Percentiles rank a stretch among this genome's conserved stretches.
Conservation (phyloP, 2,888 invertebrate species). For the Dryocosmus kuriphilus region DNA sequence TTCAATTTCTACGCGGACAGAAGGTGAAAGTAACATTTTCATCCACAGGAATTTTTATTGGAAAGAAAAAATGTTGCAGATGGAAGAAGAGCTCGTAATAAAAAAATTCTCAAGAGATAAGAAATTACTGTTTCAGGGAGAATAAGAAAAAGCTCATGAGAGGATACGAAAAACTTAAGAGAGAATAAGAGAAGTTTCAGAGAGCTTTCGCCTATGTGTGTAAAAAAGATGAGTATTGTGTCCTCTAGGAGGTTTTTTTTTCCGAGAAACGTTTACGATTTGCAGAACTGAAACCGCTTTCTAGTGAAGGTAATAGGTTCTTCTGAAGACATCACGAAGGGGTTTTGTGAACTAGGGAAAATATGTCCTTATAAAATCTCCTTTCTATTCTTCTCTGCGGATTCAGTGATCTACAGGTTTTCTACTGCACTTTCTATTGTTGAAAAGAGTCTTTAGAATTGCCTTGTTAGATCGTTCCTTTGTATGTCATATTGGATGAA, state of each 20-base stretch:
- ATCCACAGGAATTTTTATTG: neutral
- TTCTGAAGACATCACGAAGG: constrained; percentile 18
- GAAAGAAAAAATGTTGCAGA: neutral
- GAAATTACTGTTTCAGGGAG: neutral
- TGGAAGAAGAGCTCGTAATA: constrained; percentile 46
- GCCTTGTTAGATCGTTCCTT: constrained; percentile 13
- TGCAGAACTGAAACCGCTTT: constrained; percentile 12
- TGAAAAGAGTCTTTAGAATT: constrained; percentile 23
- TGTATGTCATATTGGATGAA: neutral
- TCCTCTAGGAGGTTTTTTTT: constrained; percentile 7
- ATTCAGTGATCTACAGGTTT: constrained; percentile 20
- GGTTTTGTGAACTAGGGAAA: constrained; percentile 22
- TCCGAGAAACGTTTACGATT: constrained; percentile 23
- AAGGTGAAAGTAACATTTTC: constrained; percentile 13
- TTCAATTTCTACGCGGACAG: too few relatives aligned
- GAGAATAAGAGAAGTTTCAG: constrained; percentile 8
- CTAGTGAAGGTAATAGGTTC: constrained; percentile 14
- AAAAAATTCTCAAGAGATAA: neutral
- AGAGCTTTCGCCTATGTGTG: constrained; percentile 13
- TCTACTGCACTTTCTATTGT: constrained; percentile 2
- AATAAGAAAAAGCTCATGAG: constrained; percentile 43
- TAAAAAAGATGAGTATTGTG: constrained; percentile 19
- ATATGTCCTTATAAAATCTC: constrained; percentile 16
- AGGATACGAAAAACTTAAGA: constrained; percentile 8
- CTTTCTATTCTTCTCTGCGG: constrained; percentile 16